A percentile compares a stretch with the other conserved stretches of the same genome.
Evolutionary conservation across 2,113 vertebrate genomes (phyloP).

Genomic region (Gobius niger): DNA sequence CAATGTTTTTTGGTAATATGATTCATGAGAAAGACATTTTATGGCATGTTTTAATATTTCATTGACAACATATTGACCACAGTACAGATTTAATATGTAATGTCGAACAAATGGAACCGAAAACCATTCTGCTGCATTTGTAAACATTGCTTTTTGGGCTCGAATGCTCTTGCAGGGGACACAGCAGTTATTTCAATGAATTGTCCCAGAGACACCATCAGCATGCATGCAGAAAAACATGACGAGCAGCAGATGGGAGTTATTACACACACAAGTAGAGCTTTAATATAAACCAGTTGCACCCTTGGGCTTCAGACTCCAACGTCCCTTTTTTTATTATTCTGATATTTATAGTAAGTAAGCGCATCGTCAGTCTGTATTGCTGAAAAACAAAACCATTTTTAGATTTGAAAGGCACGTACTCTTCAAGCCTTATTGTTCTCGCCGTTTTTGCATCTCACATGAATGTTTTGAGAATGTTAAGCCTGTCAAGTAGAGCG

Average conservation of each 20-base stretch:
- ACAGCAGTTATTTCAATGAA: constrained; percentile 4
- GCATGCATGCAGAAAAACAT: constrained; percentile 1
- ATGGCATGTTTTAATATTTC: no score
- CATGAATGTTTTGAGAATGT: constrained; percentile 52
- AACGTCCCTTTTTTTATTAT: constrained; percentile 16
- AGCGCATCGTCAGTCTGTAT: constrained; percentile 22
- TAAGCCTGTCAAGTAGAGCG: constrained; percentile 37
- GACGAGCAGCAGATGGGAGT: constrained; percentile 14
- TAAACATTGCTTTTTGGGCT: constrained; percentile 13
- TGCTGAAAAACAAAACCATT: not conserved
- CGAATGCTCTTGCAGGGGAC: not conserved
- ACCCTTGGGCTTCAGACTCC: constrained; percentile 19
- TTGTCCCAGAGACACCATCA: not conserved
- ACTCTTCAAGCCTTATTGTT: not conserved
- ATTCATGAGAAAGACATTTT: no score
- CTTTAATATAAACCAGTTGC: constrained; percentile 16
- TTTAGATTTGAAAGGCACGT: no score
- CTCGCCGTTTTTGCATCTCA: constrained; percentile 9
- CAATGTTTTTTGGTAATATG: not conserved
- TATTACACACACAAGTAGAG: constrained; percentile 1
- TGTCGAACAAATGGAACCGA: no score
- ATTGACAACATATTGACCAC: no score
- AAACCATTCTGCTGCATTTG: not conserved
- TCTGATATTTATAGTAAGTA: not conserved
- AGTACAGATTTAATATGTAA: not conserved